These are phyloP conservation scores for Plotosus lineatus DNA, from an alignment of 2,113 vertebrate genomes.

Conservation along the genomic window DNA sequence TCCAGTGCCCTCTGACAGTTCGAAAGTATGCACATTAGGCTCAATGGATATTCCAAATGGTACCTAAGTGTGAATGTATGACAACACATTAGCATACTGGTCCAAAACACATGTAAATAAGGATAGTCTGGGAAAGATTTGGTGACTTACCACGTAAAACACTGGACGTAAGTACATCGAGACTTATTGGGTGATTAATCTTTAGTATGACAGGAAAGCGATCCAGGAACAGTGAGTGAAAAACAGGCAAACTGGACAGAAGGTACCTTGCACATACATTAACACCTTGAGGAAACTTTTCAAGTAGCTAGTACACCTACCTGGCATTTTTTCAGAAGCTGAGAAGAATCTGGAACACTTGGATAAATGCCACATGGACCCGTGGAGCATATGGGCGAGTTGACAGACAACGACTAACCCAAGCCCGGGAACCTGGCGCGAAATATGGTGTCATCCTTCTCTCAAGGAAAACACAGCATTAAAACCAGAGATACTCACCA, in stretches of 20 bases:
- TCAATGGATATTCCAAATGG: no score
- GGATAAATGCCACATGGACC: neutral
- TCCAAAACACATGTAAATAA: no score
- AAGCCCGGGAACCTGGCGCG: neutral
- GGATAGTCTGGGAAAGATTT: no score
- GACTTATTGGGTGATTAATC: no score
- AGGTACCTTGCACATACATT: neutral
- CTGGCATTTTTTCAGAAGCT: neutral
- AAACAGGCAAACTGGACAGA: neutral
- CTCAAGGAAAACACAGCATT: neutral
- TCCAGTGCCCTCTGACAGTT: no score
- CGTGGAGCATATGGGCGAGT: neutral
- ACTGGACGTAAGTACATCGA: no score
- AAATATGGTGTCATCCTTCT: neutral
- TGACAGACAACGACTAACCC: neutral
- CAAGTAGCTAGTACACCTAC: neutral
- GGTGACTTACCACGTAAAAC: no score
- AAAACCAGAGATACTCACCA: neutral
- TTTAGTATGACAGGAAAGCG: no score
- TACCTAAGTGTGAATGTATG: no score
- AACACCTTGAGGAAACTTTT: neutral
- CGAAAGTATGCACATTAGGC: no score
- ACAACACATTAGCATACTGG: no score
- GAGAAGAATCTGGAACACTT: neutral
- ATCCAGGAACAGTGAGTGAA: neutral